Conservation (phyloP, 1,140 invertebrate genomes). For the Hetaerina americana region DNA sequence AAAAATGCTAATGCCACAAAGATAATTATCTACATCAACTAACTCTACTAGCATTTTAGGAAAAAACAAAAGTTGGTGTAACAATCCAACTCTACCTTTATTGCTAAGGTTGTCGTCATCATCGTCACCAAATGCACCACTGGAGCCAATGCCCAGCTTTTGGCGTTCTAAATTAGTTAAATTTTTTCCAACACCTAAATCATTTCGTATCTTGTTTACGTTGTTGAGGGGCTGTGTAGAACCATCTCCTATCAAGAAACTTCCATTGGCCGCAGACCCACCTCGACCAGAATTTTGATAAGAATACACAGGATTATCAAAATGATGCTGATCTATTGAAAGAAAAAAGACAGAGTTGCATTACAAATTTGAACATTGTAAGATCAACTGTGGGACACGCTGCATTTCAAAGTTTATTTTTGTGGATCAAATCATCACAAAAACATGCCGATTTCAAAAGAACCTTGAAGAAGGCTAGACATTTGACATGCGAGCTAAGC, state of each 20-base stretch:
- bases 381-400: too few species aligned
- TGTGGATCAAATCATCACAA: too few species aligned
- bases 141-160: conserved; percentile 34
- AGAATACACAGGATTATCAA: conserved; percentile 85
- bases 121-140: conserved; percentile 31
- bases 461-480: too few species aligned
- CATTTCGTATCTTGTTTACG: conserved; percentile 42
- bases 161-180: conserved; percentile 41
- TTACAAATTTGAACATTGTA: too few species aligned
- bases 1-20: too few species aligned
- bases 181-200: conserved; percentile 45
- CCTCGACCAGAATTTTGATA: conserved; percentile 47
- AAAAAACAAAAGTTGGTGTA: too few species aligned
- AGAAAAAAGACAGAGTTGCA: not conserved
- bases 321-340: conserved; percentile 64
- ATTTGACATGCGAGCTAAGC: too few species aligned
- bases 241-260: conserved; percentile 16
- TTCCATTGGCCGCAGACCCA: conserved; percentile 20
- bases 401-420: too few species aligned
- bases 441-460: too few species aligned
- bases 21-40: too few species aligned
- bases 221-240: conserved; percentile 38
- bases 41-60: too few species aligned
- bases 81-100: conserved; percentile 31
- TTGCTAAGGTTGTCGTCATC: conserved; percentile 34